phyloP scores from a whole-genome alignment of 2,888 invertebrate genomes.

The Labia minor region DNA sequence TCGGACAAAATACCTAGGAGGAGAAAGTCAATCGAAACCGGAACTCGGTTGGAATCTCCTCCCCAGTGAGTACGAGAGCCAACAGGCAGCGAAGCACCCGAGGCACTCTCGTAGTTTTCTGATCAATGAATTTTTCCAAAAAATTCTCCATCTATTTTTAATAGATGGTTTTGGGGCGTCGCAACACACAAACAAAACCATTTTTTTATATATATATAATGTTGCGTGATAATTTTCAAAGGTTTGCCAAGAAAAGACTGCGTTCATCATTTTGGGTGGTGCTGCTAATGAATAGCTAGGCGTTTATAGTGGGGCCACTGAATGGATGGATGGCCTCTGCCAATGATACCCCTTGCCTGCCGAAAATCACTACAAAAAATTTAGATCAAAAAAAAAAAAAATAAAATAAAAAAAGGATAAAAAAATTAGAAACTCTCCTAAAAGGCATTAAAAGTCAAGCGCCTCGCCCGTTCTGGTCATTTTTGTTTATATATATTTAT shows the following conservation, averaged over 20 bases:
- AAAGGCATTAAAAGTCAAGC: no score
- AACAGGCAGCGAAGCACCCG: no score
- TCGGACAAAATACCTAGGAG: no score
- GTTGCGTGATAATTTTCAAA: neutral
- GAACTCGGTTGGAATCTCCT: no score
- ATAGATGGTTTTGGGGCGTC: neutral
- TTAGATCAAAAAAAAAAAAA: neutral
- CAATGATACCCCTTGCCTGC: slow-evolving; percentile 13
- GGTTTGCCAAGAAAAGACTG: slow-evolving; percentile 1
- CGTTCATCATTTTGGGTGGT: neutral
- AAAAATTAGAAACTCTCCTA: neutral
- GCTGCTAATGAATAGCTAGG: slow-evolving; percentile 4
- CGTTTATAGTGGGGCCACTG: slow-evolving; percentile 3
- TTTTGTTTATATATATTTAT: no score
- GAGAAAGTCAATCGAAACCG: no score
- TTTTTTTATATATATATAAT: neutral
- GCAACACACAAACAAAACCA: neutral
- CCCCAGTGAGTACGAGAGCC: no score
- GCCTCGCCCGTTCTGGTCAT: neutral
- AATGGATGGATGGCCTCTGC: neutral
- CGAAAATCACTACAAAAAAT: neutral
- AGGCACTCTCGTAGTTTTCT: neutral
- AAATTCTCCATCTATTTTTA: neutral
- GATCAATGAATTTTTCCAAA: slow-evolving; percentile 5
- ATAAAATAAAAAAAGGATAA: neutral